Base-by-base conservation (phyloP, 2,113 vertebrate genomes). In the Zapornia atra region DNA sequence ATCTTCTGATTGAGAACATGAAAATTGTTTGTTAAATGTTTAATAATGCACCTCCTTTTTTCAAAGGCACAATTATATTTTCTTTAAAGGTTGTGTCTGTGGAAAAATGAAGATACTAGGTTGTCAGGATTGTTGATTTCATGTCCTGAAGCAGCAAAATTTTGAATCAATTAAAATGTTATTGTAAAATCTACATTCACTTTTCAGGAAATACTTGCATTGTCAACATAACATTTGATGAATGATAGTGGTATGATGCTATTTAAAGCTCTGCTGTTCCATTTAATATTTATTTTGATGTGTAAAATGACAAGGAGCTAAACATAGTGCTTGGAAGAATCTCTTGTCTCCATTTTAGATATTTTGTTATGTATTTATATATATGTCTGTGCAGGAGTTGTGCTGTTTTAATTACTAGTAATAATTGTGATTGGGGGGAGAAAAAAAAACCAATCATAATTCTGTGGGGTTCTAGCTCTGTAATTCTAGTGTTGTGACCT, bases 221-320 rank as follows among this genome's bases (percentile, higher is more conserved):
- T n/a, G 38, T 70, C 18, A 78, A 7, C 9, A 5, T 77, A 72
- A 54, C 5, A 5, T 88, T 84, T 78, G 60, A 50, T 56, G 78
- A 80, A 60, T 40, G 1, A 2, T 60, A 64, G 15, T n/a, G 25
- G 5, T 83, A 68, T 10, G 6, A 40, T 14, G 26, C 26, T 81
- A 78, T 56, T 87, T 79, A 22, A 69, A 68, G 20, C 77, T 73
- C 42, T 90, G 0, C 11, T 78, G 22, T 86, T 96, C 60, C 51
- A 51, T 80, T 93, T 88, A 24, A 88, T 73, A 22, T 86, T 96
- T n/a, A 17, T 92, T 90, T 94, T 80, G 64, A 53, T 42, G 21
- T 82, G 13, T 77, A 54, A 77, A 83, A 61, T 59, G 8, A 8
- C 6, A 50, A 25, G 34, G 60, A 77, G 12, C 20, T 59, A 19